Conservation (phyloP, 2,888 invertebrate genomes). For the Neelides folsomi region DNA sequence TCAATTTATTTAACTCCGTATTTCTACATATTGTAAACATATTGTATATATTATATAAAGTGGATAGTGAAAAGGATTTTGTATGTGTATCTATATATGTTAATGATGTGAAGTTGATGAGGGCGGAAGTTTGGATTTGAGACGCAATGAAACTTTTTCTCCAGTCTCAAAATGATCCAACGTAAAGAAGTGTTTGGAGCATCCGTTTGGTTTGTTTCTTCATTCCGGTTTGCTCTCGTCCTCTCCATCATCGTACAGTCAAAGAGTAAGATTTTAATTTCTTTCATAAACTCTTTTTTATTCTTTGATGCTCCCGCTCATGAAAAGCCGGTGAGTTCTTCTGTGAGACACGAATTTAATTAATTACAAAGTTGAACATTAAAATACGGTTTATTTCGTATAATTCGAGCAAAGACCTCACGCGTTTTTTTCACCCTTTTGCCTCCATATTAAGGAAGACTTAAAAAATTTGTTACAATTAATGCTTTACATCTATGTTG, state of each 20-base stretch:
- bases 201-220: constrained; percentile 26
- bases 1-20: not conserved
- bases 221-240: constrained; percentile 21
- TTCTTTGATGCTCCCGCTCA: not conserved
- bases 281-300: not conserved
- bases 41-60: too few relatives aligned
- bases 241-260: constrained; percentile 23
- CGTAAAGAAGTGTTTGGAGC: constrained; percentile 19
- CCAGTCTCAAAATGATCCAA: constrained; percentile 24
- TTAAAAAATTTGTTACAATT: too few relatives aligned
- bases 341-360: too few relatives aligned
- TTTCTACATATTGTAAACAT: too few relatives aligned
- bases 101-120: not conserved
- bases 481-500: too few relatives aligned
- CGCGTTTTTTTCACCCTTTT: too few relatives aligned
- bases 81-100: constrained; percentile 4
- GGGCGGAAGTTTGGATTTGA: constrained; percentile 4
- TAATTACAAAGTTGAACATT: too few relatives aligned
- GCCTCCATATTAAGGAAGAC: too few relatives aligned
- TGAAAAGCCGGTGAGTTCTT: not conserved
- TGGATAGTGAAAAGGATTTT: constrained; percentile 6
- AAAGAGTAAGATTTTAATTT: constrained; percentile 19
- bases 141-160: not conserved
- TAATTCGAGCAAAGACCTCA: too few relatives aligned
- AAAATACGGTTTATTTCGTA: too few relatives aligned